These are phyloP conservation scores for Sebastes fasciatus DNA, from an alignment of 2,113 vertebrate species.

Conservation along the genomic window DNA sequence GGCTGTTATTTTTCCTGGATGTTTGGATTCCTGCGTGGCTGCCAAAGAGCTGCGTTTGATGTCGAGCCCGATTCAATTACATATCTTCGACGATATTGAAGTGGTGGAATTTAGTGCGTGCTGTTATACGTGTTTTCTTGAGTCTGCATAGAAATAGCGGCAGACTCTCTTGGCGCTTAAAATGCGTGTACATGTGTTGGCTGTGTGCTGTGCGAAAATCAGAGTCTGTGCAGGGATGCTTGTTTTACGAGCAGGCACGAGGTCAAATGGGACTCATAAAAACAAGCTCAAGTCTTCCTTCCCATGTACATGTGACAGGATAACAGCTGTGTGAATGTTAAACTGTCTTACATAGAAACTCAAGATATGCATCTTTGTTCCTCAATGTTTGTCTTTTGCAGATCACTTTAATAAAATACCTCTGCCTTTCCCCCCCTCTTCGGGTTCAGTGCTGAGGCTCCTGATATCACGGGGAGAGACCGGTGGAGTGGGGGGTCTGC, in stretches of 20 bases:
- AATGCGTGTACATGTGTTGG: conserved; percentile 23
- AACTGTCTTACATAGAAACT: conserved; percentile 57
- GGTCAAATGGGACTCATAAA: conserved; percentile 69
- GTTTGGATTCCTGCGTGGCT: conserved; percentile 64
- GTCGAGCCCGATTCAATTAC: conserved; percentile 60
- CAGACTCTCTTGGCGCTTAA: conserved; percentile 5
- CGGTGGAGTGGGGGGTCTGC: conserved; percentile 35
- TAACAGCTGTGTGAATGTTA: conserved; percentile 67
- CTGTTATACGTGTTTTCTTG: conserved; percentile 40
- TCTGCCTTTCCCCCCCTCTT: neutral
- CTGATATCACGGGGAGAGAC: conserved; percentile 39
- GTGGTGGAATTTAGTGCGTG: conserved; percentile 49
- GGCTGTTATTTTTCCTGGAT: conserved; percentile 63
- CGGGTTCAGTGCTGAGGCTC: conserved; percentile 3
- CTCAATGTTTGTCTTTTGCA: conserved; percentile 16
- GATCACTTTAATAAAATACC: conserved; percentile 30
- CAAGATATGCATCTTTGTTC: conserved; percentile 43
- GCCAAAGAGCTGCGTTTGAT: conserved; percentile 72
- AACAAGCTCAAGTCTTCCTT: conserved; percentile 58
- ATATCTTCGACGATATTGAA: conserved; percentile 43
- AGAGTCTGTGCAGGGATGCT: conserved; percentile 30
- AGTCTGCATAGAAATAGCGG: conserved; percentile 26
- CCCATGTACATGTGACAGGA: conserved; percentile 72
- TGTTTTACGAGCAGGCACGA: conserved; percentile 64
- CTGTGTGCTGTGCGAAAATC: conserved; percentile 40